Evolutionary conservation across 2,113 vertebrate species (phyloP).

Genomic region (Oncorhynchus keta): DNA sequence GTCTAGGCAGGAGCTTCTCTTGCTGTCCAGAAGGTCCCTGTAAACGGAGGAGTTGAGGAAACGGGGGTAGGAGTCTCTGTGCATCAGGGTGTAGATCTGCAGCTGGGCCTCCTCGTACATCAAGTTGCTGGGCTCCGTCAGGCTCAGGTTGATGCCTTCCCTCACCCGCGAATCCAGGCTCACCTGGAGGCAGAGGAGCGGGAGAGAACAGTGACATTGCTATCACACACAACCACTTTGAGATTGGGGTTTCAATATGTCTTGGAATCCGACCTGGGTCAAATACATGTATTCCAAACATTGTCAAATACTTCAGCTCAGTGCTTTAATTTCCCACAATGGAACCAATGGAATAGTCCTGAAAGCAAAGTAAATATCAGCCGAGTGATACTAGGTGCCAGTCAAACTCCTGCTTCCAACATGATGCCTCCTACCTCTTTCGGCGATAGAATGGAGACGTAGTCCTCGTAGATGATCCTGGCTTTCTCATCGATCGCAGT

Average conservation of each 20-base stretch:
- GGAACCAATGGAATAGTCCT: too few species aligned
- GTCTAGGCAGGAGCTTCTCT: constrained; percentile 83
- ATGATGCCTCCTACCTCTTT: constrained; percentile 85
- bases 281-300: too few species aligned
- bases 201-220: not conserved
- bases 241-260: too few species aligned
- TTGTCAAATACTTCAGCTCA: too few species aligned
- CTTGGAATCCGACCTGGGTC: too few species aligned
- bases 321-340: too few species aligned
- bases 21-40: constrained; percentile 86
- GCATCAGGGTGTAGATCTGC: constrained; percentile 99
- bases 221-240: not conserved
- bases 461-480: constrained; percentile 96
- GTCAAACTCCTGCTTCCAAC: not conserved
- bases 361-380: too few species aligned
- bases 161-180: constrained; percentile 95
- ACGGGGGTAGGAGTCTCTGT: constrained; percentile 96
- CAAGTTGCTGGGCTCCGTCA: constrained; percentile 86
- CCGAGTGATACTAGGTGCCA: not conserved
- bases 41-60: constrained; percentile 96
- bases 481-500: constrained; percentile 88
- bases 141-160: constrained; percentile 91
- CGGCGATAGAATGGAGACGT: constrained; percentile 97
- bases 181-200: constrained; percentile 73
- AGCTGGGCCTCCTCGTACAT: constrained; percentile 96